Evolutionary conservation across 2,888 invertebrate genomes (phyloP), one percentile per base, ranked within the genome.

Genomic region (Dolichopus griseipennis): DNA sequence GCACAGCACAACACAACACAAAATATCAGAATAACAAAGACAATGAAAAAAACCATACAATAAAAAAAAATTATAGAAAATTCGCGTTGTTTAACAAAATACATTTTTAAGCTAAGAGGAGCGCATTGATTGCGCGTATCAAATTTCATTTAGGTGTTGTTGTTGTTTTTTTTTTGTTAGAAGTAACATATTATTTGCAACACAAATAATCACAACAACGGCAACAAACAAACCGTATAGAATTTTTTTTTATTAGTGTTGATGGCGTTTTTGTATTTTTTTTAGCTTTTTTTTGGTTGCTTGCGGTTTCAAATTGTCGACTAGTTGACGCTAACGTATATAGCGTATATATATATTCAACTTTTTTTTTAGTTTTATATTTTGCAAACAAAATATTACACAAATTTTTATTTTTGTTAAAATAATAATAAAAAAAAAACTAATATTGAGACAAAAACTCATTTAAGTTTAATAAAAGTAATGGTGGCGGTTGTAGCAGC

Each of bases 251-350:
- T 52, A 18, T 52, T 52, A 18, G 3, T 27, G 27, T 27, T 27
- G 27, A 27, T 27, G 27, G 41, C 15, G 15, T 41, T 52, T 52
- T 52, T 52, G 18, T 52, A 4, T 12, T 52, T 52, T 52, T 52
- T 52, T n/a, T 52, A 18, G 52, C 37, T 37, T n/a, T n/a, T n/a
- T 52, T 52, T 52, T 52, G 2, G 18, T 52, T 52, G 18, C 52
- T 52, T 52, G 52, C 52, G 52, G 52, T 52, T 52, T 52, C n/a
- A 52, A 52, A 52, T 52, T 52, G 52, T 52, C 52, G 52, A 52
- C 52, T 52, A 52, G 52, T 52, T 52, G 52, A 52, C 52, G 52
- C 52, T 52, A 52, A n/a, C 52, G 52, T 52, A 52, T 52, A 52
- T 18, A 43, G 18, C 4, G 18, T 18, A 18, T 41, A 41, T 41